Evolutionary conservation across 1,140 invertebrate species (phyloP), one percentile per base, ranked within the genome.

Genomic region (Lethrus apterus): DNA sequence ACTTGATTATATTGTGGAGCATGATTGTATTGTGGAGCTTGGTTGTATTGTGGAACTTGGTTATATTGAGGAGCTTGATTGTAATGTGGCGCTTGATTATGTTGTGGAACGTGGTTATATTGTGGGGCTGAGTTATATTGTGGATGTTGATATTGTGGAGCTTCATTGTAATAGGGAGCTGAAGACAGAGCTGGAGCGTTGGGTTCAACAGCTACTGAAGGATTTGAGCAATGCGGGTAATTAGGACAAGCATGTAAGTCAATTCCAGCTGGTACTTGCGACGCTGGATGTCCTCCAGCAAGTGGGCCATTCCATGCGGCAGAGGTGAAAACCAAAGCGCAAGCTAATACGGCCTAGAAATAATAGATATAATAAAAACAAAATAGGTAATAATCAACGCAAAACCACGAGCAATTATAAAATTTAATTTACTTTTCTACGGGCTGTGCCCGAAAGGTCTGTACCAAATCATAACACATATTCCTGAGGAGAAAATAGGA

Each of bases 181-280:
- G 38, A 13, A 41, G 19, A 11, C 17, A 7, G 31, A 26, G 52
- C 44, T 3, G 57, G 41, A 9, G 54, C 46, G 24, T 51, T 50
- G 10, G 61, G 57, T 20, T 56, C 54, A 14, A 56, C 62, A 11
- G 63, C 58, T 44, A 65, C 60, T n/a, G 58, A 57, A 8, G 63
- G 63, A 44, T 64, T 65, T 31, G 44, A 46, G 52, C 65, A 67
- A 52, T 66, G 56, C 21, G 66, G 65, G 56, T 65, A 67, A 53
- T 68, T 68, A 36, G 65, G 65, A 50, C 65, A 68, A 23, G 65
- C 60, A 44, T 64, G 58, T 4, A 64, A 60, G 40, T 55, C 62
- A 1, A 68, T 62, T 26, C 64, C 65, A 3, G 66, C 66, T 19
- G 65, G 65, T 46, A 63, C 66, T 24, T 56, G 51, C 34, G 43